Evolutionary conservation across 2,888 invertebrate species (phyloP).

Genomic region (Elysia crispata): DNA sequence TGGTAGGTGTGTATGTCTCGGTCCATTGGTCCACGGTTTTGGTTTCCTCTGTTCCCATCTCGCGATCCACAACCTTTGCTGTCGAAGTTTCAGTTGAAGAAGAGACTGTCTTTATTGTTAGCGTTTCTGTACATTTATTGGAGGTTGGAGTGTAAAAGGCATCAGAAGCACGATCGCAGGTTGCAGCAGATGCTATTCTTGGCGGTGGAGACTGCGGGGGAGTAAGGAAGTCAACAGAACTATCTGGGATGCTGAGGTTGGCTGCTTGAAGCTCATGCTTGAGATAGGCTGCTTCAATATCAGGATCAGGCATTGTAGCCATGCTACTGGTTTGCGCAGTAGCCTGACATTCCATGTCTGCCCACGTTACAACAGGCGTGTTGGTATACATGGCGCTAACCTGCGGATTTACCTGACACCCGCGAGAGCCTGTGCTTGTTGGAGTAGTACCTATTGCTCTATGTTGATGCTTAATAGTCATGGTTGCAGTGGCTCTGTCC

Average conservation of each 20-base stretch:
- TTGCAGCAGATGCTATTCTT: background rate
- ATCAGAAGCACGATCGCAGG: conserved; percentile 35
- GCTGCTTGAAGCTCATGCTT: background rate
- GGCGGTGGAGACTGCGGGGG: conserved; percentile 26
- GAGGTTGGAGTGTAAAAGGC: conserved; percentile 16
- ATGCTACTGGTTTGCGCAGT: background rate
- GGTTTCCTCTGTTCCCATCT: conserved; percentile 59
- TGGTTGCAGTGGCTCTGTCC: conserved; percentile 64
- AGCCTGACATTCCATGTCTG: conserved; percentile 49
- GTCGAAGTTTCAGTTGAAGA: conserved; percentile 29
- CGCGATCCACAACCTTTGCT: conserved; percentile 57
- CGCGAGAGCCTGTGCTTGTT: conserved; percentile 57
- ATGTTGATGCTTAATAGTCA: conserved; percentile 55
- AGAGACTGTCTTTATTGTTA: conserved; percentile 28
- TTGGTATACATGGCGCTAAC: conserved; percentile 53
- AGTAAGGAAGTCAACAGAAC: conserved; percentile 38
- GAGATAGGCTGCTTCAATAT: background rate
- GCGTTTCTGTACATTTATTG: conserved; percentile 33
- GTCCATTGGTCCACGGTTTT: conserved; percentile 68
- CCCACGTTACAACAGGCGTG: conserved; percentile 53
- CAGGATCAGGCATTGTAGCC: conserved; percentile 31
- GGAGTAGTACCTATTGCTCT: conserved; percentile 57
- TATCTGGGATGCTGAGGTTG: background rate
- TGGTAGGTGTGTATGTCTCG: conserved; percentile 59
- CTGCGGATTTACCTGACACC: conserved; percentile 48